These are phyloP conservation scores for Julus scanicus DNA, from an alignment of 2,888 invertebrate species.

Conservation along the genomic window DNA sequence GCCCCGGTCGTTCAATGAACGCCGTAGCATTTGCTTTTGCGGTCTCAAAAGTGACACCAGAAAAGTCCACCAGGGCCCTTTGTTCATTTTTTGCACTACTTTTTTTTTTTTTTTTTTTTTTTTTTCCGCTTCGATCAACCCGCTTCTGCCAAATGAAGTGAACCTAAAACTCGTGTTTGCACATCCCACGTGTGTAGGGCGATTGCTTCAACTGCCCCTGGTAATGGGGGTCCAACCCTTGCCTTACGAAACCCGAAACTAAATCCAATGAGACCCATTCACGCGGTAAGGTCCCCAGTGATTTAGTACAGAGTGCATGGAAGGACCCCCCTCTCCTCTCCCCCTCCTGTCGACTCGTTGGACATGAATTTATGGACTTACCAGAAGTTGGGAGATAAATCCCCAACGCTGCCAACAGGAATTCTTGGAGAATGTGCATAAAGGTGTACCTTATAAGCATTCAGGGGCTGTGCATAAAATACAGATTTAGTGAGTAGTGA, in stretches of 20 bases:
- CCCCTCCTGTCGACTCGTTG: neutral
- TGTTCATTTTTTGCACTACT: neutral
- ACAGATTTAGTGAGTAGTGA: no score
- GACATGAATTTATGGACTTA: neutral
- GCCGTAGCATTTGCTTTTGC: neutral
- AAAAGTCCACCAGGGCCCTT: neutral
- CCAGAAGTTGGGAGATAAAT: neutral
- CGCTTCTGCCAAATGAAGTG: neutral
- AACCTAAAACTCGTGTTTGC: neutral
- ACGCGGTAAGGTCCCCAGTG: neutral
- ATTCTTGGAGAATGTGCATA: no score
- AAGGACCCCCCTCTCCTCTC: neutral
- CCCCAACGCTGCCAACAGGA: neutral
- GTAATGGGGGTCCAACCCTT: neutral
- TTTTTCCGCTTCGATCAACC: neutral
- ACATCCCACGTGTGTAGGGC: neutral
- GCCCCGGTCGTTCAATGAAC: neutral
- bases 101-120: neutral
- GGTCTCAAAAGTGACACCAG: neutral
- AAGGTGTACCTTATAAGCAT: no score
- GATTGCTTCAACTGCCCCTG: neutral
- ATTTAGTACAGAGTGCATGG: neutral
- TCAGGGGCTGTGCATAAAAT: no score
- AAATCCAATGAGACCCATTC: neutral
- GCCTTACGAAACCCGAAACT: neutral